Base-by-base conservation (phyloP, 2,797 vertebrate species). In the Acropternis orthonyx region DNA sequence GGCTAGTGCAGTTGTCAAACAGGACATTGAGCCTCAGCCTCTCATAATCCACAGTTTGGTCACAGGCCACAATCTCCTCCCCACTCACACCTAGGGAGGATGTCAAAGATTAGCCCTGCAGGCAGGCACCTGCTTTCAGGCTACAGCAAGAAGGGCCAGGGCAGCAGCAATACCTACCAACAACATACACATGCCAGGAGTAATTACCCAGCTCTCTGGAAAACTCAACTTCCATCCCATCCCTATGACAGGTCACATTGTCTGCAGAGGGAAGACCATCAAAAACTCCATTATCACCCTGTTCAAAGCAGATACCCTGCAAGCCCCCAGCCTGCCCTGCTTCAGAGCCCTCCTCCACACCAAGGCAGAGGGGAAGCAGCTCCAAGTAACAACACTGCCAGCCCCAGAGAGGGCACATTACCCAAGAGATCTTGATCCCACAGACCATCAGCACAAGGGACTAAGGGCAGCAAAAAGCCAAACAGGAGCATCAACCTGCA, bases 1-100 rank as follows among this genome's bases (percentile, higher is more conserved):
- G 86, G 23, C 32, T 94, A 23, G 97, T 92, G 73, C 98, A 98
- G 51, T 86, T 97, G 32, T 71, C 66, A 68, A 97, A 97, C 3
- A 51, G 74, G 34, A 71, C 93, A 37, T 26, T 72, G 74, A 98
- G 54, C 17, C 21, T 73, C 46, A 96, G 41, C 10, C 89, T 96
- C 92, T 97, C 96, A 73, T 95, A 77, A 41, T 97, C 89, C 71
- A 98, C 51, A 49, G 58, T 4, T 20, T 44, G 63, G 37, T 82
- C 63, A 78, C 98, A 98, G 73, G 91, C 95, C 28, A 39, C 0
- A 0, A 96, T 44, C 75, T 96, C 90, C 56, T 85, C 85, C n/a
- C 85, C 97, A 30, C 30, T 41, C 6, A 5, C 26, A 96, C 95
- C 98, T 98, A 58, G 19, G 75, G 73, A 91, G 58, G 41, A 80